Evolutionary conservation across 2,888 invertebrate genomes (phyloP), one percentile per base, ranked within the genome.

Genomic region (Epirrita christyi): DNA sequence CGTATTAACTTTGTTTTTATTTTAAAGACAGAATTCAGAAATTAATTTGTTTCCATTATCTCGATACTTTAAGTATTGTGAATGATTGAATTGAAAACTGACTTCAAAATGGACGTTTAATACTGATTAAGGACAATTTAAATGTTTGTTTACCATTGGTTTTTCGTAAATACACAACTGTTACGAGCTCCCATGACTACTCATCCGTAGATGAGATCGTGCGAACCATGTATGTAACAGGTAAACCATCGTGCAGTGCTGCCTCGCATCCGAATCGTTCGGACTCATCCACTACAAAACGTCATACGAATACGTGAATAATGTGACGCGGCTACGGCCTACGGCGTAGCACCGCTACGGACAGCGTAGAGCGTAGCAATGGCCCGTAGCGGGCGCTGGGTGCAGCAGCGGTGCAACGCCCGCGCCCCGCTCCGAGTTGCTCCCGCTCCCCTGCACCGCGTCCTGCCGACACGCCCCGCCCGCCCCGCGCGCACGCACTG

Each of bases 371-470:
- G 73, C 78, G 82, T 80, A 80, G 80, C 81, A 78, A 71, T 72
- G 76, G 76, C 75, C 34, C 56, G 46, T 56, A 78, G 80, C 80
- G 78, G 73, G 72, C 75, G 76, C 86, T 81, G 80, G 83, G 73
- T 87, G 88, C 88, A 88, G 82, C 87, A 9, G 32, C 8, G 83
- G 85, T 88, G 89, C 88, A 87, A 81, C 81, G 86, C 77, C 86
- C 87, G 83, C 70, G 75, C 80, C 70, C 72, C 42, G 70, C 70
- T 53, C 63, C 59, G 45, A 51, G 15, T 55, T 55, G 63, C 45
- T 56, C 70, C 68, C 66, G n/a, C 75, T 67, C 67, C 70, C 69
- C 59, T 32, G 64, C 60, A 62, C 48, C 44, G 13, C 52, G 66
- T 61, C 59, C 64, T 51, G 15, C 51, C 44, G 43, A 27, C 52